A percentile compares a stretch with the other conserved stretches of the same genome.
phyloP scores from a whole-genome alignment of 2,113 vertebrate species.

The Manacus vitellinus region DNA sequence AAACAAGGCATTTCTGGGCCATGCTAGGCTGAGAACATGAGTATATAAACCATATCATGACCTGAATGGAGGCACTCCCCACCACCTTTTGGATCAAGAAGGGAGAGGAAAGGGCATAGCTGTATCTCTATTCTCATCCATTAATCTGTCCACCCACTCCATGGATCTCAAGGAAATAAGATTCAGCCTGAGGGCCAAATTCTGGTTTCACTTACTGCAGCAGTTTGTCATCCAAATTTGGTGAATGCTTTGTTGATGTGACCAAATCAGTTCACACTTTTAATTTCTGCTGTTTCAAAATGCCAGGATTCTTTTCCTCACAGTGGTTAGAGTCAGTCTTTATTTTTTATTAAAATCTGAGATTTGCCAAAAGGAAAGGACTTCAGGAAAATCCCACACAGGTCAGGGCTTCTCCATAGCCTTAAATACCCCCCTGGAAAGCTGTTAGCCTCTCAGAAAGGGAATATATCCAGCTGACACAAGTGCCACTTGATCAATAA shows the following conservation, averaged over 20 bases:
- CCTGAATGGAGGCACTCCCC: background rate
- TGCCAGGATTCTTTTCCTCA: background rate
- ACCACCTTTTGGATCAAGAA: background rate
- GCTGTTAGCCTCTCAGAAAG: slow-evolving; percentile 49
- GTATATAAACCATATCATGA: background rate
- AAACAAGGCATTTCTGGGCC: background rate
- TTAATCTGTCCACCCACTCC: background rate
- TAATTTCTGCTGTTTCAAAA: background rate
- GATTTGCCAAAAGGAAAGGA: background rate
- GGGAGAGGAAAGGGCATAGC: background rate
- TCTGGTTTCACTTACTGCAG: background rate
- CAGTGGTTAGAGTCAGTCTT: background rate
- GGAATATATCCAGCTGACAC: slow-evolving; percentile 55
- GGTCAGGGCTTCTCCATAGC: background rate
- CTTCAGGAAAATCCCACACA: background rate
- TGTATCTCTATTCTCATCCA: background rate
- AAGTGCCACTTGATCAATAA: slow-evolving; percentile 72
- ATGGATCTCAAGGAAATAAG: background rate
- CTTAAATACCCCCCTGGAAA: slow-evolving; percentile 3
- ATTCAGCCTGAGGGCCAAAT: background rate
- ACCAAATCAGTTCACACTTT: background rate
- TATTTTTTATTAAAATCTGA: background rate
- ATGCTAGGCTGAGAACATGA: background rate
- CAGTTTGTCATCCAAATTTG: background rate
- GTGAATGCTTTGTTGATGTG: background rate